These are phyloP conservation scores for Podilymbus podiceps DNA, from an alignment of 2,113 vertebrate genomes.

Conservation along the genomic window DNA sequence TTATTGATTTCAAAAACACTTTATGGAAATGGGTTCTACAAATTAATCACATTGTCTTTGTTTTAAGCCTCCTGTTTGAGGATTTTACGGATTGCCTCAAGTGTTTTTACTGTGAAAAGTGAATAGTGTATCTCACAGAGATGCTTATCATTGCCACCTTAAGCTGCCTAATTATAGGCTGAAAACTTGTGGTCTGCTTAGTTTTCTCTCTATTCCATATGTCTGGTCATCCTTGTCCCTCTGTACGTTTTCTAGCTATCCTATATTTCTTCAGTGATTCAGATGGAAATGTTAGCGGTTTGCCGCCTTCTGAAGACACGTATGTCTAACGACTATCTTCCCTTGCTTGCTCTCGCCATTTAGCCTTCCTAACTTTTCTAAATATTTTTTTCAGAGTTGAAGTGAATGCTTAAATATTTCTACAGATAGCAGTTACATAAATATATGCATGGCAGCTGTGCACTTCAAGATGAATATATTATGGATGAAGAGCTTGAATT, in stretches of 20 bases:
- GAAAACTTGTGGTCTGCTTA: neutral
- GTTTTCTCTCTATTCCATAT: neutral
- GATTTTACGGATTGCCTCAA: neutral
- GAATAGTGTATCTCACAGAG: neutral
- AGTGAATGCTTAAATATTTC: conserved; percentile 35
- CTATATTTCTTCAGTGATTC: neutral
- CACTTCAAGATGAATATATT: conserved; percentile 52
- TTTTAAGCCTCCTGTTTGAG: conserved; percentile 4
- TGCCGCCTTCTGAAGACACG: neutral
- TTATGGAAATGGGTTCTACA: neutral
- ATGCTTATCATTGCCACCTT: neutral
- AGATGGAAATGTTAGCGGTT: neutral
- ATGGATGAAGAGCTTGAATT: conserved; percentile 33
- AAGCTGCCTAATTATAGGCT: neutral
- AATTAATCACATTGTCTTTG: conserved; percentile 1
- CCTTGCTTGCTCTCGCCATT: neutral
- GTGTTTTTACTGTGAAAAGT: neutral
- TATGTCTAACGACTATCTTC: neutral
- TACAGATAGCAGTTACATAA: conserved; percentile 54
- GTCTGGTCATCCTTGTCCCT: neutral
- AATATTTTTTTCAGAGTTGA: conserved; percentile 10
- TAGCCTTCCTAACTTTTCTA: conserved; percentile 30
- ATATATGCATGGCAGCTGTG: conserved; percentile 46
- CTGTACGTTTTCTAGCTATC: neutral
- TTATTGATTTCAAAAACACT: neutral